Conservation (phyloP, 2,797 vertebrate genomes). For the Odontamblyopus lacepedii region DNA sequence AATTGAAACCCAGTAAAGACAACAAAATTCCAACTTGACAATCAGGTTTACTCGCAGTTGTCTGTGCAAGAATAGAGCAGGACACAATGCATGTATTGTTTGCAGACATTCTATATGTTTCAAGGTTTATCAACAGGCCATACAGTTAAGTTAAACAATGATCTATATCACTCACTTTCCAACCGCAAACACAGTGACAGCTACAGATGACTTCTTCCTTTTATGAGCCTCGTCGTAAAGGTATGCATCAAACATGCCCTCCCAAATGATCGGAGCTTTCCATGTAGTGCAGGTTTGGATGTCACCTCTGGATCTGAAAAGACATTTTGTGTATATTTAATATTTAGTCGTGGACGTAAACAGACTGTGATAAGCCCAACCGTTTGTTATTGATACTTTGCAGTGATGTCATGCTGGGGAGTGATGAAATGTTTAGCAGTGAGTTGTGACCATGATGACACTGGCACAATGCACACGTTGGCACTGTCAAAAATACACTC, state of each 20-base stretch:
- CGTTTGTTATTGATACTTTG: background rate
- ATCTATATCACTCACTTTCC: constrained; percentile 70
- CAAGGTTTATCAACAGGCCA: background rate
- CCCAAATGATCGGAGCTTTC: constrained; percentile 80
- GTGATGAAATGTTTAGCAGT: too few species aligned
- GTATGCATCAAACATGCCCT: constrained; percentile 74
- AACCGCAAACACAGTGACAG: constrained; percentile 68
- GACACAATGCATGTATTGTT: too few species aligned
- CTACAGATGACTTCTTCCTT: constrained; percentile 60
- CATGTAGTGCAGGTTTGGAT: constrained; percentile 79
- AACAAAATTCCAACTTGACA: background rate
- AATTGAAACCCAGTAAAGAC: too few species aligned
- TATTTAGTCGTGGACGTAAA: background rate
- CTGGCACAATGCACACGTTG: too few species aligned
- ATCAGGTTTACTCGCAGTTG: background rate
- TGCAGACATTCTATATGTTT: too few species aligned
- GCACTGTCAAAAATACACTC: too few species aligned
- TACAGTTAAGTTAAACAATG: background rate
- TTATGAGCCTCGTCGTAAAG: constrained; percentile 58
- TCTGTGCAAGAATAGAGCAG: too few species aligned
- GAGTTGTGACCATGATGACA: too few species aligned
- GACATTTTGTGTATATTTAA: background rate
- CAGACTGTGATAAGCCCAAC: background rate
- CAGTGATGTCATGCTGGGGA: too few species aligned
- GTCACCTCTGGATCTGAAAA: constrained; percentile 68